A percentile compares a stretch with the other conserved stretches of the same genome.
Conservation (phyloP, 2,888 invertebrate genomes). For the Xestoiulus laeticollis region DNA sequence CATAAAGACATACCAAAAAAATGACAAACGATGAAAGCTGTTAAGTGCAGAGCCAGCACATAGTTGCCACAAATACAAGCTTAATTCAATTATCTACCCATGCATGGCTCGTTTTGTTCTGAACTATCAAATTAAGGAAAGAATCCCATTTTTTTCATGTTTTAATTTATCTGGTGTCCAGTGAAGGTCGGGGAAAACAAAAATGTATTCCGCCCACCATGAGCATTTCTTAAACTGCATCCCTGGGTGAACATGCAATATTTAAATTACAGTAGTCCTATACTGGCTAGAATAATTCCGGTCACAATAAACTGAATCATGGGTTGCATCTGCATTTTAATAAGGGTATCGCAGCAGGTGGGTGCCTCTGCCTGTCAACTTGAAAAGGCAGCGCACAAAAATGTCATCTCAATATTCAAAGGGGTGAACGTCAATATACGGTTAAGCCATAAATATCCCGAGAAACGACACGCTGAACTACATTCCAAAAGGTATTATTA, state of each 20-base stretch:
- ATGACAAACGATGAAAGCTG: neutral
- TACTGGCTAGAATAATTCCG: neutral
- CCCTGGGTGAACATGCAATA: neutral
- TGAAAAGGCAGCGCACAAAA: neutral
- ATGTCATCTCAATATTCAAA: neutral
- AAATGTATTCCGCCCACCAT: neutral
- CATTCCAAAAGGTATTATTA: constrained; percentile 23
- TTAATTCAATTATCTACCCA: neutral
- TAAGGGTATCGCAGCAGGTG: neutral
- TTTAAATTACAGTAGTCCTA: neutral
- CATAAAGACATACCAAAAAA: neutral
- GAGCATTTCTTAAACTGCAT: neutral
- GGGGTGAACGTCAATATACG: neutral
- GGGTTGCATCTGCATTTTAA: neutral
- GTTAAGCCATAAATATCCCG: neutral
- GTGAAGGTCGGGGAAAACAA: neutral
- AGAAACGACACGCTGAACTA: constrained; percentile 35
- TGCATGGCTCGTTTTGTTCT: neutral
- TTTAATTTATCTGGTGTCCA: neutral
- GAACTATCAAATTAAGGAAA: neutral
- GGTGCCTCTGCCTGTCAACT: neutral
- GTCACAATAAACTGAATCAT: neutral
- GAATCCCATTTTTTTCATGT: neutral
- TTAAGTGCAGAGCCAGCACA: neutral
- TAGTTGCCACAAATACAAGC: neutral